Conservation (phyloP, 2,113 vertebrate species). For the Dromas ardeola region DNA sequence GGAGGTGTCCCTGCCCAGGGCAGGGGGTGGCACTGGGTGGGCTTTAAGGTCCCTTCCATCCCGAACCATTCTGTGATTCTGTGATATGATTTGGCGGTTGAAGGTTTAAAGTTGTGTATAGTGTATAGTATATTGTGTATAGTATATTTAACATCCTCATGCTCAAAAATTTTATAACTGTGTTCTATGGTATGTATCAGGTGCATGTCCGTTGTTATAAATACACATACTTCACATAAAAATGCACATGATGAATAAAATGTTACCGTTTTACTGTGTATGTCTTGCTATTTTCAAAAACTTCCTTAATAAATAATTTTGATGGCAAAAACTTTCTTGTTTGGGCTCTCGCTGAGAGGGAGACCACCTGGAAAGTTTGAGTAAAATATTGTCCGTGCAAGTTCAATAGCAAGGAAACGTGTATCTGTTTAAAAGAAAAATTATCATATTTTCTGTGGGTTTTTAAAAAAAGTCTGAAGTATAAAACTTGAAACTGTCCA, state of each 20-base stretch:
- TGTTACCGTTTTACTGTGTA: background rate
- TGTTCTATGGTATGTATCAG: background rate
- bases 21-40: background rate
- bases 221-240: background rate
- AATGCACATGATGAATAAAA: background rate
- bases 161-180: background rate
- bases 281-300: background rate
- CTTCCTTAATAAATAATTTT: background rate
- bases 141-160: background rate
- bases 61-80: background rate
- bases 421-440: background rate
- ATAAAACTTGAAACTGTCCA: background rate
- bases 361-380: background rate
- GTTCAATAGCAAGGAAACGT: background rate
- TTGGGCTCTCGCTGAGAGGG: background rate
- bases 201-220: fast-evolving
- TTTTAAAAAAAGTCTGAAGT: background rate
- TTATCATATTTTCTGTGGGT: fast-evolving
- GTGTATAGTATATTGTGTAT: fast-evolving
- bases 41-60: background rate
- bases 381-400: background rate
- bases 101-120: background rate
- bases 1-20: background rate
- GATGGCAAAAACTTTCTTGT: background rate
- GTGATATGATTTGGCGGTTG: background rate